Evolutionary conservation across 2,113 vertebrate species (phyloP).

Genomic region (Microtus richardsoni): DNA sequence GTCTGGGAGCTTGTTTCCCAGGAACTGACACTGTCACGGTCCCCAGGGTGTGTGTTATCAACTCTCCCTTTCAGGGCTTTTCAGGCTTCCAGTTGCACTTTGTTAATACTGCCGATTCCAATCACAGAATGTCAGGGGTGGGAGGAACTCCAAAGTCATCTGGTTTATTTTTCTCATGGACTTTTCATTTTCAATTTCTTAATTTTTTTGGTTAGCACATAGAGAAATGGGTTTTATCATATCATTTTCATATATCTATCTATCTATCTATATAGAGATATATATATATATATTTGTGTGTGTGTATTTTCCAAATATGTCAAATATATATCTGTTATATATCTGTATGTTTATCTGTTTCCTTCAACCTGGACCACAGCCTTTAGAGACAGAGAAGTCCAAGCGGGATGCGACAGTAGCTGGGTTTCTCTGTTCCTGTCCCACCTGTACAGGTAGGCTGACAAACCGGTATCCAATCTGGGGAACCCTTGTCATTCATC

Average conservation of each 20-base stretch:
- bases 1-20: not conserved
- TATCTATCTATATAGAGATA: too few species aligned
- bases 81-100: not conserved
- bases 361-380: not conserved
- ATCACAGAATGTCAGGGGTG: not conserved
- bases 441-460: accelerated
- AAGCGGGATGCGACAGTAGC: accelerated
- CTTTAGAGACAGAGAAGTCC: accelerated
- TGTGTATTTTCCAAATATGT: not conserved
- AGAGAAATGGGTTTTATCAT: not conserved
- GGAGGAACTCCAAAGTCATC: not conserved
- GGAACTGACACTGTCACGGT: not conserved
- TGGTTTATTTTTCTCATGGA: not conserved
- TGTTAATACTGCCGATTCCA: not conserved
- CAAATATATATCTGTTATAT: not conserved
- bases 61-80: not conserved
- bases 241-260: not conserved
- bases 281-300: not conserved
- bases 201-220: too few species aligned
- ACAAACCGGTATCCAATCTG: too few species aligned
- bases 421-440: not conserved
- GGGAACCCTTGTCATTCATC: not conserved
- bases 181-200: not conserved
- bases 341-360: not conserved
- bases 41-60: not conserved